These are phyloP conservation scores for Gracilinanus agilis DNA, from an alignment of 2,113 vertebrate genomes.

Conservation along the genomic window DNA sequence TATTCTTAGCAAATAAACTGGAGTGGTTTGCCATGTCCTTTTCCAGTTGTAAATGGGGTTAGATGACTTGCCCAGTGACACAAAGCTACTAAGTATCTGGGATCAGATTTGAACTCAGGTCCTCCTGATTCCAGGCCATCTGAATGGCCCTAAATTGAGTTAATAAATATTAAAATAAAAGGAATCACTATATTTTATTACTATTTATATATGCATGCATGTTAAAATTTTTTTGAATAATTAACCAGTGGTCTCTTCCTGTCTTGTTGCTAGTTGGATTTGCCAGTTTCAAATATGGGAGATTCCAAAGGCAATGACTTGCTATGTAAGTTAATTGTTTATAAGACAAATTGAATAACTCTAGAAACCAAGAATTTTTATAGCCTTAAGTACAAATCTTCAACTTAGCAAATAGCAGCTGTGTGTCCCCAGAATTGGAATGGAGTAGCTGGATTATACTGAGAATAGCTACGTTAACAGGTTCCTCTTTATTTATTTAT, in stretches of 20 bases:
- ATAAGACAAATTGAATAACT: background rate
- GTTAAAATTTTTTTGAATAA: slow-evolving; percentile 34
- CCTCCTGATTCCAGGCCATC: background rate
- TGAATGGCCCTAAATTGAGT: background rate
- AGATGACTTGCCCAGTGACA: background rate
- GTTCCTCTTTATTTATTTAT: slow-evolving; percentile 14
- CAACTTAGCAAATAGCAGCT: slow-evolving; percentile 18
- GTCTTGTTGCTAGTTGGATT: background rate
- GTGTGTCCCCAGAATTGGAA: background rate
- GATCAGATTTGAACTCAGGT: background rate
- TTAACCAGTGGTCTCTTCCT: slow-evolving; percentile 27
- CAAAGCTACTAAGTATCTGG: background rate
- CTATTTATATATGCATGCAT: background rate
- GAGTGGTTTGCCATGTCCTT: background rate
- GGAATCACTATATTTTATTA: background rate
- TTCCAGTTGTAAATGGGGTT: background rate
- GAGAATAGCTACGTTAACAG: background rate
- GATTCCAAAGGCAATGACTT: slow-evolving; percentile 25
- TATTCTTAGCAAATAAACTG: background rate
- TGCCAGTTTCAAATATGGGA: slow-evolving; percentile 28
- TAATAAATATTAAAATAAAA: slow-evolving; percentile 37
- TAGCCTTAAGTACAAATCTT: slow-evolving; percentile 57
- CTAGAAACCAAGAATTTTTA: slow-evolving; percentile 35
- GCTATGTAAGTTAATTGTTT: background rate
- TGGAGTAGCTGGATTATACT: background rate